Evolutionary conservation across 2,113 vertebrate species (phyloP).

Genomic region (Rhinogobius similis): DNA sequence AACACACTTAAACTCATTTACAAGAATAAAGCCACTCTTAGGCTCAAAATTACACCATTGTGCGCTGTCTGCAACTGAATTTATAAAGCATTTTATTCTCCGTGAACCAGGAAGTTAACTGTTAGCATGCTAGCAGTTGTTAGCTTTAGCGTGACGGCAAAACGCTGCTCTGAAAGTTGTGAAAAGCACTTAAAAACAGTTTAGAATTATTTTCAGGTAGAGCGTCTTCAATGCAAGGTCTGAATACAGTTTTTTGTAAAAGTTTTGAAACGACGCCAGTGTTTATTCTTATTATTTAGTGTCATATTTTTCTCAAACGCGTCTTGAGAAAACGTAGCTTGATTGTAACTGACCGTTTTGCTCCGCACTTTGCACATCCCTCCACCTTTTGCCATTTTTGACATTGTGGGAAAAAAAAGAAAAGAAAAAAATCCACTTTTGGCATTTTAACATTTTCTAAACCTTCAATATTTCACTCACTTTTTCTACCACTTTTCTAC

Average conservation of each 20-base stretch:
- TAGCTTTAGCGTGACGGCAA: too few relatives aligned
- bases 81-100: too few relatives aligned
- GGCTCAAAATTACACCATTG: too few relatives aligned
- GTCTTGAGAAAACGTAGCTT: background rate
- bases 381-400: slow-evolving; percentile 33
- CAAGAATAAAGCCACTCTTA: too few relatives aligned
- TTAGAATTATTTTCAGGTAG: too few relatives aligned
- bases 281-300: background rate
- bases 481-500: slow-evolving; percentile 57
- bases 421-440: slow-evolving; percentile 10
- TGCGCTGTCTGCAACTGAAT: too few relatives aligned
- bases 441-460: slow-evolving; percentile 34
- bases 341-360: background rate
- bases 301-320: background rate
- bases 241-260: background rate
- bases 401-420: background rate
- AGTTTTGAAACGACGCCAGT: background rate
- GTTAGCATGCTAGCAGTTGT: too few relatives aligned
- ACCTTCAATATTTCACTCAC: slow-evolving; percentile 23
- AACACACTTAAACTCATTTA: too few relatives aligned
- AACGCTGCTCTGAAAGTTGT: too few relatives aligned
- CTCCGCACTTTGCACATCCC: slow-evolving; percentile 16
- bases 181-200: too few relatives aligned
- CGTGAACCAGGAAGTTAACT: too few relatives aligned
- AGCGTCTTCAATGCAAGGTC: background rate